Evolutionary conservation across 2,113 vertebrate genomes (phyloP), one percentile per base, ranked within the genome.

Genomic region (Hyaena hyaena): DNA sequence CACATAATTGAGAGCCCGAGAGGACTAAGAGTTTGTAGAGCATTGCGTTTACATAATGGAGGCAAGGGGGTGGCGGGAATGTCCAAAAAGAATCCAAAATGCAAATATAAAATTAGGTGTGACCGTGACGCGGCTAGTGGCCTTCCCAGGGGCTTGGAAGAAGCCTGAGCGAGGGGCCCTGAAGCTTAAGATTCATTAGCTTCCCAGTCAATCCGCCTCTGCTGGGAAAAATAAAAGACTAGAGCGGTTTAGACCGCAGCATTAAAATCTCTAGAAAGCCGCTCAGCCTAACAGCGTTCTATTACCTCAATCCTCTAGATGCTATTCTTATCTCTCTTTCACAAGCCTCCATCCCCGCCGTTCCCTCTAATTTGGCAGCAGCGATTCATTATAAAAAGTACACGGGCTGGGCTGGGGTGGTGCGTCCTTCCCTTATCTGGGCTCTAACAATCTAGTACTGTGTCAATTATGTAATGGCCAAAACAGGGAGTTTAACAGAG

Each of bases 251-350:
- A 39, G 58, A 93, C 53, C 7, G 7, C 63, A 96, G 82, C 93
- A 94, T 17, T 45, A 43, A 95, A 4, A 21, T 84, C 55, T 90
- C 97, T 66, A 95, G 93, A 90, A 95, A 82, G 83, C 63, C 19
- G 1, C 90, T 76, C 88, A 96, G 89, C 88, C 88, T 28, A 83
- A 86, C 11, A 0, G 94, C 63, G 61, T 69, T 85, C 65, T 91
- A 71, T 95, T 93, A 74, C 87, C 96, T 92, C 10, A 76, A 35
- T 93, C 61, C 92, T 65, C 50, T 35, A 76, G 61, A 68, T 5
- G 7, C 88, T 92, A 68, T 97, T 96, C 93, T 98, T 97, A 95
- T 94, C 93, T 97, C 97, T 93, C 85, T 71, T 85, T 88, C 96
- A 55, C 82, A 95, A 88, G 12, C 95, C 88, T 88, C 84, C 90